Base-by-base conservation (phyloP, 2,888 invertebrate genomes). In the Philhelius pedissequus region DNA sequence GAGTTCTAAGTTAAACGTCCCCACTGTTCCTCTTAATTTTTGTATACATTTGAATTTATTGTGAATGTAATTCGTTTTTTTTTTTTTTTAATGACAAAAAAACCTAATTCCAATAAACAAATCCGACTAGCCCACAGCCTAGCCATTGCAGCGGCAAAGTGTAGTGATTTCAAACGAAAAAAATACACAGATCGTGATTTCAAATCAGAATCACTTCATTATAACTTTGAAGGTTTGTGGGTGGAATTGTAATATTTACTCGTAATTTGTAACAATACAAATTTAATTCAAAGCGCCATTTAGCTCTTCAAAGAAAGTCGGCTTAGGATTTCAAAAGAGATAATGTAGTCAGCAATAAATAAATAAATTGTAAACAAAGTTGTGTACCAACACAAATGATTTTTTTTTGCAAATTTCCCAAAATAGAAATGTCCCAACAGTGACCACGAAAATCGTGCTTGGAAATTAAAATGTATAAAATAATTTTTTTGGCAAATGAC, bases 281-380 rank as follows among this genome's bases (percentile, higher is more conserved):
- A 76, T 38, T 66, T 77, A 77, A 71, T 81, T 81, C 54, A 66
- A 77, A 50, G 58, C 70, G 56, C 69, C 45, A 70, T 70, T 45
- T 56, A 76, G 9, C 30, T 35, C 35, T 27, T 66, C 25, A 74
- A 32, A 60, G 54, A 74, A 32, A 60, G 54, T 64, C 27, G 56
- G 38, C 15, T 6, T 35, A 8, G 40, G n/a, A 38, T 40, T 38
- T n/a, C 32, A 9, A 68, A 52, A 48, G 32, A 18, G 32, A 22
- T n/a, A 52, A 27, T 45, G 2, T 1, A 43, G 25, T 62, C n/a
- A 35, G 38, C 60, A 70, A 70, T 58, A 40, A 22, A 20, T 27
- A n/a, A n/a, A n/a, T n/a, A n/a, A n/a, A 35, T 32, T 13, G 20
- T n/a, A 20, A n/a, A 48, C 13, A 22, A 22, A 22, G 13, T 48